phyloP scores from a whole-genome alignment of 2,113 vertebrate genomes.

The Callipepla californica region DNA sequence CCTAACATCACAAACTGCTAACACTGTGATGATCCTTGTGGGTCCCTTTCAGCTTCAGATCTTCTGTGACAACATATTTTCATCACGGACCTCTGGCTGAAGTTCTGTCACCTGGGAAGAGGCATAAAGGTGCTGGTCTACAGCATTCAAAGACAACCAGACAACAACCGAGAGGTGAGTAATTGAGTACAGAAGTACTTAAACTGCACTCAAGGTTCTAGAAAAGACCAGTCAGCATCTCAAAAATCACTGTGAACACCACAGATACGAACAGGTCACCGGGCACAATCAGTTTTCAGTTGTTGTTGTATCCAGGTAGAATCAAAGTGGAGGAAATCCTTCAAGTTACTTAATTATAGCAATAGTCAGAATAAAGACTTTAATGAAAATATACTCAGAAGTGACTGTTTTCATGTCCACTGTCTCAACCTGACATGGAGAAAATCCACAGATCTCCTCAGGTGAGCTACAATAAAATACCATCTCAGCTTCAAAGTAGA shows the following conservation, averaged over 20 bases:
- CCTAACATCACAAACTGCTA: not conserved
- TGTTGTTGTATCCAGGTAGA: not conserved
- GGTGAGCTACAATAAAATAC: not conserved
- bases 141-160: not conserved
- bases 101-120: not conserved
- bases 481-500: not conserved
- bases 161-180: not conserved
- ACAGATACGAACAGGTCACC: not conserved
- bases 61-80: not conserved
- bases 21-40: not conserved
- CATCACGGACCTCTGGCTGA: not conserved
- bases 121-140: rapidly evolving
- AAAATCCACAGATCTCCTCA: not conserved
- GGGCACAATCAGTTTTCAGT: not conserved
- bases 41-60: no score
- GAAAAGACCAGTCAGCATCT: rapidly evolving
- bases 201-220: not conserved
- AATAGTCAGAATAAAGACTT: not conserved
- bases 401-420: not conserved
- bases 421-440: not conserved
- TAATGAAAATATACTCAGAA: not conserved
- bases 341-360: not conserved
- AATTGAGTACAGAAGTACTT: not conserved
- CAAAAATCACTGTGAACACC: not conserved
- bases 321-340: not conserved